Base-by-base conservation (phyloP, 2,797 vertebrate genomes). In the Pteropus rufus region DNA sequence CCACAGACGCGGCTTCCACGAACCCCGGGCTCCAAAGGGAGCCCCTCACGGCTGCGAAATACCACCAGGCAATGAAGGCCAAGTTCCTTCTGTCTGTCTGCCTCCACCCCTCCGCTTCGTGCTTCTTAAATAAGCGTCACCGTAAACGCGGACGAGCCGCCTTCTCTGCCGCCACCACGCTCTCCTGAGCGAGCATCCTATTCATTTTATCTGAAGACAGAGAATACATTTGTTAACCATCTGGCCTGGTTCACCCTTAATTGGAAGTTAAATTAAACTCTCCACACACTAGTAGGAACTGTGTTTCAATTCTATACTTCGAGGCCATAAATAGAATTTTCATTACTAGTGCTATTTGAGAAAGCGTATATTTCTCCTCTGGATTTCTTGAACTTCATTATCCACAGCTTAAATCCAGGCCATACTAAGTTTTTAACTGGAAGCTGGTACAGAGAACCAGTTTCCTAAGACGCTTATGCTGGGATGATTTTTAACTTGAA, bases 191-290 rank as follows among this genome's bases (percentile, higher is more conserved):
- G 14, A 92, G 34, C 34, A 41, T 39, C 85, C 93, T 90, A 67
- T 92, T 93, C 52, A 69, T 97, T 97, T 97, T 81, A 54, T 76
- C 87, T 92, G 93, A 82, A 96, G 82, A 49, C 31, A 84, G 92
- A 93, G 86, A 88, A 97, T 70, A 85, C 3, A 23, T 82, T 75
- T 49, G 72, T 88, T 96, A 96, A 83, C 91, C 52, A 70, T 75
- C 92, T 95, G 54, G 86, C 39, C 85, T 79, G 80, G 29, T 29
- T 64, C 82, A 81, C 64, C 36, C 85, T 56, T 91, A 96, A 95
- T 41, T 92, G 0, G 5, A 94, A 93, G 82, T 77, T 91, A 82
- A 92, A 95, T 2, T 29, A 92, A 80, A 85, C 58, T 95, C 70
- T 67, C 16, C 31, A 65, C 83, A 97, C 67, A 16, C 34, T 34